Evolutionary conservation across 1,140 invertebrate genomes (phyloP).

Genomic region (Ips typographus): DNA sequence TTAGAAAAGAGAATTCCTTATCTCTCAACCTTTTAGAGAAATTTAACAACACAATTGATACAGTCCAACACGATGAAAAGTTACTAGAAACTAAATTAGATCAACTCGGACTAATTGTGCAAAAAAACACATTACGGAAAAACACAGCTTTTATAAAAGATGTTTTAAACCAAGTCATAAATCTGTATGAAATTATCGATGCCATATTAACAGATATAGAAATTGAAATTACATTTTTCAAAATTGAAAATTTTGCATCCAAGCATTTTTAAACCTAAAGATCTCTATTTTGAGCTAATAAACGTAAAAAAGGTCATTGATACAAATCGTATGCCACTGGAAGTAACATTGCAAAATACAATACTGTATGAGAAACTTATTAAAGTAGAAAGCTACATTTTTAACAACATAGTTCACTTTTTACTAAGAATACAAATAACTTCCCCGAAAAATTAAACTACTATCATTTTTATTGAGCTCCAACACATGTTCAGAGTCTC

Average conservation of each 20-base stretch:
- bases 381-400: no score
- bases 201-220: slow-evolving; percentile 14
- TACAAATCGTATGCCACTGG: no score
- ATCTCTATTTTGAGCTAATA: neutral
- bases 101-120: slow-evolving; percentile 8
- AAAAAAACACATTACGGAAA: neutral
- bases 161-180: slow-evolving; percentile 19
- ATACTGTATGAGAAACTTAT: no score
- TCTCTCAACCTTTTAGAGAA: slow-evolving; percentile 2
- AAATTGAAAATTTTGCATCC: slow-evolving; percentile 12
- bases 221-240: slow-evolving; percentile 8
- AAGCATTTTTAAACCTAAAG: slow-evolving; percentile 7
- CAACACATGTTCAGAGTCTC: no score
- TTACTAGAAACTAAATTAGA: no score
- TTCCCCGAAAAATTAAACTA: no score
- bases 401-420: no score
- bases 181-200: slow-evolving; percentile 12
- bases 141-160: slow-evolving; percentile 7
- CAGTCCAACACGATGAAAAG: no score
- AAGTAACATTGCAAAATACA: no score
- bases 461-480: no score
- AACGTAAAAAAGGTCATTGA: no score
- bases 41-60: slow-evolving; percentile 8
- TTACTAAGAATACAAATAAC: no score
- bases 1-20: slow-evolving; percentile 17